Base-by-base conservation (phyloP, 2,113 vertebrate genomes). In the Lichenostomus cassidix region DNA sequence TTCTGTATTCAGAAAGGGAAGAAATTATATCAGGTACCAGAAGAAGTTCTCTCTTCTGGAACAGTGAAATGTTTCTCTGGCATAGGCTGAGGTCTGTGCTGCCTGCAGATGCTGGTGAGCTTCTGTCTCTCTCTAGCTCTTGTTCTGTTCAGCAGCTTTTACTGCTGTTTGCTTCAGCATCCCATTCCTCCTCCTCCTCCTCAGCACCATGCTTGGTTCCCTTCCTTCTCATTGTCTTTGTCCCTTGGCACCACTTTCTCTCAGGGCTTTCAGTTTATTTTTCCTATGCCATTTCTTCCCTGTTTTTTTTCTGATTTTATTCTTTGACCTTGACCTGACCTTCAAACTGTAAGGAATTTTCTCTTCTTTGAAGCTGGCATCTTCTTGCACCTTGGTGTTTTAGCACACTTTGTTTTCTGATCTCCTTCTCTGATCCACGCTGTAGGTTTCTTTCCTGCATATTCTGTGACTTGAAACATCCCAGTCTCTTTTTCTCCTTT, bases 21-120 rank as follows among this genome's bases (percentile, higher is more conserved):
- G 50, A 86, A 90, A 56, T 85, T 17, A 52, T 90, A 89, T 29
- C 73, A 50, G 50, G 63, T 86, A 91, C 39, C 22, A 78, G 92
- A 90, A 87, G 71, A 92, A 94, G 79, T 89, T 93, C 65, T 92
- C 20, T 87, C 56, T 90, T 94, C 87, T 88, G 92, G 84, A 95
- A 73, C 92, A 89, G 35, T 47, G 42, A 67, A 90, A 16, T 89
- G 31, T 79, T 86, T 93, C 71, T 90, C 55, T 2, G 0, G 24
- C 55, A 21, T 25, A n/a, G 88, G 46, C 78, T 69, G 89, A 85
- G 63, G 50, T 92, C 77, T 90, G 67, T 85, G 67, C 67, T 95
- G 65, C 11, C 11, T 91, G 73, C 80, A 89, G 76, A 56, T 91
- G 79, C 69, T 2, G 1, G 77, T n/a, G 49, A 94, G 69, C 62